Percentiles rank a stretch among this genome's conserved stretches.
phyloP scores from a whole-genome alignment of 2,888 invertebrate genomes.

The Nephrotoma appendiculata region DNA sequence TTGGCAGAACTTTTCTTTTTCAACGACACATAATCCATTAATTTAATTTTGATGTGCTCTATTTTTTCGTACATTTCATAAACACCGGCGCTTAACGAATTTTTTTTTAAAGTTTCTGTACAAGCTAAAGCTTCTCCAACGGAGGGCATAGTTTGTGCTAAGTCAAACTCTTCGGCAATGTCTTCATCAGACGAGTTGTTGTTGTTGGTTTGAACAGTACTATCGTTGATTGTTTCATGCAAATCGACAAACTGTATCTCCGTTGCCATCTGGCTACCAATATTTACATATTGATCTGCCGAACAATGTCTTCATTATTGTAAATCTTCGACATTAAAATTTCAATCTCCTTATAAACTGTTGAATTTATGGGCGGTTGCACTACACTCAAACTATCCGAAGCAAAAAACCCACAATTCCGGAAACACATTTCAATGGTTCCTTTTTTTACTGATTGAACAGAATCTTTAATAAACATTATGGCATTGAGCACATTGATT shows the following conservation, averaged over 20 bases:
- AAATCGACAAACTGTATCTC: too few species aligned
- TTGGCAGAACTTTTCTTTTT: not conserved
- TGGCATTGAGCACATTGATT: not conserved
- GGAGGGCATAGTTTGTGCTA: not conserved
- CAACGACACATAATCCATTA: not conserved
- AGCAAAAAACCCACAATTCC: not conserved
- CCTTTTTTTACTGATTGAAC: not conserved
- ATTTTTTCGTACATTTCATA: not conserved
- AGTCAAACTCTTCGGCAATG: not conserved
- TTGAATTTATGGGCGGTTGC: not conserved
- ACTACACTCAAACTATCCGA: not conserved
- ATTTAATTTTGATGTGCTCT: not conserved
- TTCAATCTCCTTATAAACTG: not conserved
- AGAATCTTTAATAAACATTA: not conserved
- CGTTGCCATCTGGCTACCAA: too few species aligned
- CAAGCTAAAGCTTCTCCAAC: not conserved
- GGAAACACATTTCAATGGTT: not conserved
- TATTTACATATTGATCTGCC: too few species aligned
- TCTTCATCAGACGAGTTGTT: not conserved
- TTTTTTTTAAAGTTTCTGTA: not conserved
- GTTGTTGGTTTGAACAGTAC: too few species aligned
- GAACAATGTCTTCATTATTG: not conserved
- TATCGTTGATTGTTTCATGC: too few species aligned
- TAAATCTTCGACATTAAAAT: not conserved
- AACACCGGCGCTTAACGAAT: not conserved